These are phyloP conservation scores for Ammodytes marinus DNA, from an alignment of 2,113 vertebrate species.

Conservation along the genomic window DNA sequence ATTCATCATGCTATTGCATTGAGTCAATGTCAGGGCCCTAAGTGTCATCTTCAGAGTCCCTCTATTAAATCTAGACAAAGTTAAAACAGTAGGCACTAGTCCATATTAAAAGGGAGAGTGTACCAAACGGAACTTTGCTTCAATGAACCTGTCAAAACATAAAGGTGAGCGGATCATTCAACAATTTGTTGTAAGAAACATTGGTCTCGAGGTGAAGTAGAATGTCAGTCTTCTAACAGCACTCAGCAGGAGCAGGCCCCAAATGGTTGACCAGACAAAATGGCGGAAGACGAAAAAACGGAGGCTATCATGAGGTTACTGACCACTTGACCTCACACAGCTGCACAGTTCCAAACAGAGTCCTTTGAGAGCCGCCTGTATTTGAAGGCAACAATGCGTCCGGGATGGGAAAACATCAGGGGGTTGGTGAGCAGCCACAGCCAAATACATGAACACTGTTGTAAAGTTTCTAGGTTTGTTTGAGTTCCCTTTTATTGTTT, in stretches of 20 bases:
- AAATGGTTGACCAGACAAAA: constrained; percentile 54
- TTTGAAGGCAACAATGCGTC: constrained; percentile 59
- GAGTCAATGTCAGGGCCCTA: too few species aligned
- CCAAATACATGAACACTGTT: constrained; percentile 15
- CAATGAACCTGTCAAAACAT: constrained; percentile 28
- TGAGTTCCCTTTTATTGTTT: constrained; percentile 1
- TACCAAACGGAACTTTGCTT: constrained; percentile 30
- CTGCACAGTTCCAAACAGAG: constrained; percentile 32
- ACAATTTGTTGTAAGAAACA: constrained; percentile 29
- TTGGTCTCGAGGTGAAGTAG: constrained; percentile 9
- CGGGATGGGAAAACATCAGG: constrained; percentile 66
- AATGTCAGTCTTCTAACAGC: constrained; percentile 36
- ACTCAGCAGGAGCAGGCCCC: constrained; percentile 48
- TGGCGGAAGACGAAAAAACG: constrained; percentile 39
- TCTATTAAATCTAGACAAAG: background rate
- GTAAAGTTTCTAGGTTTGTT: constrained; percentile 26
- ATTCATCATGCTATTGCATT: too few species aligned
- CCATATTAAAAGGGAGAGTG: background rate
- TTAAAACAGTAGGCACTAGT: background rate
- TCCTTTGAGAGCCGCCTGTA: constrained; percentile 13
- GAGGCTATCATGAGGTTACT: constrained; percentile 29
- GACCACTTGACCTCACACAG: constrained; percentile 27
- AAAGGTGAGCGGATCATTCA: constrained; percentile 16
- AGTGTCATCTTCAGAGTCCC: too few species aligned
- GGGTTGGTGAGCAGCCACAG: constrained; percentile 6